These are phyloP conservation scores for Alligator mississippiensis DNA, from an alignment of 2,113 vertebrate genomes.

Conservation along the genomic window DNA sequence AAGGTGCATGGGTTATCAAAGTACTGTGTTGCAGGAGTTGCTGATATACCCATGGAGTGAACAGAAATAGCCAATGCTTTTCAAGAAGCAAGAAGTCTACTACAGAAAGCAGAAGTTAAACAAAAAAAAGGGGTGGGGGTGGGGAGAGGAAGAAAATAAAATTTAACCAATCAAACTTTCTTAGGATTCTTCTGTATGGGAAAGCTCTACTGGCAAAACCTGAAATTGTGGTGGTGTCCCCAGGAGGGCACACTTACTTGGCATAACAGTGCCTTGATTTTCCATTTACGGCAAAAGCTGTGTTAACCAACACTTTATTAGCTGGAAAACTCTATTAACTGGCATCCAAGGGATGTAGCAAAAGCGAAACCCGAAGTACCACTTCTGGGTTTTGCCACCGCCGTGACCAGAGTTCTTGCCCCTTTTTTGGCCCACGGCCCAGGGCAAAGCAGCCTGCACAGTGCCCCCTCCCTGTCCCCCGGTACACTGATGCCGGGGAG, in stretches of 20 bases:
- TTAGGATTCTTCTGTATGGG: not conserved
- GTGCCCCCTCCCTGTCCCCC: too few relatives aligned
- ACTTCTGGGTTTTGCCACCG: too few relatives aligned
- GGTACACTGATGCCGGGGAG: too few relatives aligned
- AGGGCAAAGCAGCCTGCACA: too few relatives aligned
- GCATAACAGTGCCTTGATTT: not conserved
- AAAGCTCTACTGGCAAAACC: not conserved
- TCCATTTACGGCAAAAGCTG: too few relatives aligned
- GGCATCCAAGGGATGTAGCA: too few relatives aligned
- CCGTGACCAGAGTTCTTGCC: too few relatives aligned
- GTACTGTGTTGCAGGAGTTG: not conserved
- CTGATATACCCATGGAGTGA: not conserved
- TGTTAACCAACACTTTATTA: too few relatives aligned
- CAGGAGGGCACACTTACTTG: not conserved
- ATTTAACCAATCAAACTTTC: not conserved
- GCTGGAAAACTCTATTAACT: too few relatives aligned
- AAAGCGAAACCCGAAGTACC: too few relatives aligned
- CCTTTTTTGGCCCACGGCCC: too few relatives aligned
- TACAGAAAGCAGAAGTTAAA: not conserved
- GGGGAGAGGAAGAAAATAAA: not conserved
- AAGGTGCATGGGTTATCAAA: not conserved
- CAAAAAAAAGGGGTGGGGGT: too few relatives aligned
- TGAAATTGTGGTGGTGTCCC: not conserved
- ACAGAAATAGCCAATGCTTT: not conserved
- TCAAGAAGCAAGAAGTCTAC: not conserved